Percentiles rank a stretch among this genome's conserved stretches.
phyloP scores from a whole-genome alignment of 2,888 invertebrate species.

The Drosophila imparisetae region DNA sequence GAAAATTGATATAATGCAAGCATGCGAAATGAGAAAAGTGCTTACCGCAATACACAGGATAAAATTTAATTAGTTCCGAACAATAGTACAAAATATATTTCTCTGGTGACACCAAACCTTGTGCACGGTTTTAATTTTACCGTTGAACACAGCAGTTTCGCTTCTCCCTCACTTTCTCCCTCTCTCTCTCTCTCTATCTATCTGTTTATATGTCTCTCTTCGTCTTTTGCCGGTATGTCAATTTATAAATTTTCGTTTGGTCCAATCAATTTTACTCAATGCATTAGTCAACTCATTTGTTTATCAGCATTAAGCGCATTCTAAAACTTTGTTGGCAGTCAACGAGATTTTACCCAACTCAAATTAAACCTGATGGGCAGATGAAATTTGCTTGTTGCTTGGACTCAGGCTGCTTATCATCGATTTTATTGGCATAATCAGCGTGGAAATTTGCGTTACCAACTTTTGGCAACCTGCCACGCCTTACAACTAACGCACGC shows the following conservation, averaged over 20 bases:
- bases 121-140: constrained; percentile 25
- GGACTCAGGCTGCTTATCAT: constrained; percentile 60
- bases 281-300: constrained; percentile 58
- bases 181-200: neutral
- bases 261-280: constrained; percentile 55
- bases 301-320: constrained; percentile 34
- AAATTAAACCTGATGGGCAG: constrained; percentile 43
- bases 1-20: constrained; percentile 50
- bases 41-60: constrained; percentile 43
- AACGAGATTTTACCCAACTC: constrained; percentile 42
- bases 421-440: constrained; percentile 79
- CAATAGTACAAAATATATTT: constrained; percentile 56
- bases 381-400: constrained; percentile 59
- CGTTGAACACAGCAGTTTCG: neutral
- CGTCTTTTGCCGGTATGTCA: constrained; percentile 1
- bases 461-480: constrained; percentile 74
- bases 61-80: constrained; percentile 72
- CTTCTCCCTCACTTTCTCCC: neutral
- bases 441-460: constrained; percentile 68
- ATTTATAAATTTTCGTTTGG: constrained; percentile 10
- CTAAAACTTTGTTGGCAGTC: constrained; percentile 52
- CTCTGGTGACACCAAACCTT: constrained; percentile 48
- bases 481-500: constrained; percentile 44
- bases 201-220: neutral
- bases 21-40: constrained; percentile 33